Percentiles rank a stretch among this genome's conserved stretches.
phyloP scores from a whole-genome alignment of 2,888 invertebrate genomes.

The Helicoverpa assulta region DNA sequence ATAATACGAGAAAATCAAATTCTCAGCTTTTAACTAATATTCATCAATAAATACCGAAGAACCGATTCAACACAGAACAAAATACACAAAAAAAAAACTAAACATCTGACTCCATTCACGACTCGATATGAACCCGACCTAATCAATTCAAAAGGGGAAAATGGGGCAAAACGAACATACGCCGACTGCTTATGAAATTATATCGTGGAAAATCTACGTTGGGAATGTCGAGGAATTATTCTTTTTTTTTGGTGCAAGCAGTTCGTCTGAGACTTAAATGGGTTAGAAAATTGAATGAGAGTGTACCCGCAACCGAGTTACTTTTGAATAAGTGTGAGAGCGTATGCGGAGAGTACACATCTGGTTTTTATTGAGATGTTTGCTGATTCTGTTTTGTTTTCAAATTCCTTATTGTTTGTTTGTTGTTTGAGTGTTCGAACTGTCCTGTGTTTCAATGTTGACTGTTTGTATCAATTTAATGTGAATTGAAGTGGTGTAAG shows the following conservation, averaged over 20 bases:
- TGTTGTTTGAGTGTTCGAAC: conserved; percentile 31
- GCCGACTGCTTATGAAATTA: conserved; percentile 88
- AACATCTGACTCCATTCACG: conserved; percentile 82
- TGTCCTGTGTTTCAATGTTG: background rate
- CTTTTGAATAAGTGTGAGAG: conserved; percentile 84
- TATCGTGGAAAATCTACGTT: conserved; percentile 86
- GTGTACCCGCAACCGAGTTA: conserved; percentile 79
- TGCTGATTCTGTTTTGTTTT: conserved; percentile 70
- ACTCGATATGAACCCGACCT: conserved; percentile 85
- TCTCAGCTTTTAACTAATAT: conserved; percentile 55
- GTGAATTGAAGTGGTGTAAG: background rate
- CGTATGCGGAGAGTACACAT: conserved; percentile 79
- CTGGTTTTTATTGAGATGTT: conserved; percentile 76
- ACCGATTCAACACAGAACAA: conserved; percentile 60
- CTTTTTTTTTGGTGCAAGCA: conserved; percentile 77
- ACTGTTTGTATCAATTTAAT: background rate
- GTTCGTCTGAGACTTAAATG: conserved; percentile 89
- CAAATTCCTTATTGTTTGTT: conserved; percentile 61
- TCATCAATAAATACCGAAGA: conserved; percentile 76
- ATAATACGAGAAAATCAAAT: conserved; percentile 11
- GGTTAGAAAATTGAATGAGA: conserved; percentile 90
- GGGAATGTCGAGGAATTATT: conserved; percentile 78
- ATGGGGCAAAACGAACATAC: conserved; percentile 85
- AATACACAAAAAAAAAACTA: conserved; percentile 74
- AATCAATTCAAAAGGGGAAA: conserved; percentile 89